Evolutionary conservation across 2,888 invertebrate genomes (phyloP).

Genomic region (Drosophila emarginata): DNA sequence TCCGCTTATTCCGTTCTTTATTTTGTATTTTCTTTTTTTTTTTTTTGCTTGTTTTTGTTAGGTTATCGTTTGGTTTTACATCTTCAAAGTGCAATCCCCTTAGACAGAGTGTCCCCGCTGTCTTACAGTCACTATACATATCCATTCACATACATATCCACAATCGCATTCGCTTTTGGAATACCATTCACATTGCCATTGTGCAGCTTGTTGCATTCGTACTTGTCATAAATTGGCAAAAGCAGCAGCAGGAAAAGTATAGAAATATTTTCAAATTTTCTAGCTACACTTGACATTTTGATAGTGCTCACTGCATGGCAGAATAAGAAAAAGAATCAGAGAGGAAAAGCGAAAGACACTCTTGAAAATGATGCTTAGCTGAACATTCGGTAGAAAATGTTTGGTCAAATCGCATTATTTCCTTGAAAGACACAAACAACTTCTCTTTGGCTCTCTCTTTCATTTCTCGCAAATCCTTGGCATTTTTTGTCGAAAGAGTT

Average conservation of each 20-base stretch:
- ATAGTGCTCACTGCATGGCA: slow-evolving; percentile 19
- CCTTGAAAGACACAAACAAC: neutral
- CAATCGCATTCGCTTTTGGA: neutral
- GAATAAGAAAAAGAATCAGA: slow-evolving; percentile 25
- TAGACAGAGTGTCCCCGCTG: slow-evolving; percentile 24
- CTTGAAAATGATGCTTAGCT: slow-evolving; percentile 14
- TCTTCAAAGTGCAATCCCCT: slow-evolving; percentile 39
- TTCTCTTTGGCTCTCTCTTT: neutral
- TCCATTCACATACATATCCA: slow-evolving; percentile 11
- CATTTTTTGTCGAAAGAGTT: neutral
- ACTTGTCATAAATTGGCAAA: slow-evolving; percentile 73
- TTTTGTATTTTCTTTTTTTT: slow-evolving; percentile 17
- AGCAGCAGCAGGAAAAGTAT: slow-evolving; percentile 22
- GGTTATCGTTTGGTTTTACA: slow-evolving; percentile 59
- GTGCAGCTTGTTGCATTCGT: slow-evolving; percentile 55
- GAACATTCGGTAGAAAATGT: neutral
- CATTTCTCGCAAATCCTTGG: neutral
- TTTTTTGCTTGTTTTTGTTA: slow-evolving; percentile 50
- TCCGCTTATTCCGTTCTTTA: slow-evolving; percentile 20
- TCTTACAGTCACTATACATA: slow-evolving; percentile 21
- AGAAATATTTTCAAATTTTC: slow-evolving; percentile 29
- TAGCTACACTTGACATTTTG: slow-evolving; percentile 54
- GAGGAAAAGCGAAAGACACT: slow-evolving; percentile 7
- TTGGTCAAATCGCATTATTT: slow-evolving; percentile 5
- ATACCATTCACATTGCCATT: slow-evolving; percentile 19